phyloP scores from a whole-genome alignment of 2,888 invertebrate species.

The Drosophila gaucha region DNA sequence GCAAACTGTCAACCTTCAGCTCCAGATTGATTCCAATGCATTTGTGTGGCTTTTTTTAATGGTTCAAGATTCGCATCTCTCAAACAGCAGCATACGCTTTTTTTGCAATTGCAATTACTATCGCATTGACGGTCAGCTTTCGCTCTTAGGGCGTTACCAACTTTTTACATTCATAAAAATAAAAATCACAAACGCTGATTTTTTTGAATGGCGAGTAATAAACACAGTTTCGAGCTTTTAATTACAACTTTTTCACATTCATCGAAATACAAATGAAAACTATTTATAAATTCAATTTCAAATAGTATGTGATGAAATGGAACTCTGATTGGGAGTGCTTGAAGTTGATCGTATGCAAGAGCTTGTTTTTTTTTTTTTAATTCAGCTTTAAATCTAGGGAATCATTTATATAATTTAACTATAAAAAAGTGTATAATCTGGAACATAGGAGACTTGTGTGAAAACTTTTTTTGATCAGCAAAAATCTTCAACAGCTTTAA shows the following conservation, averaged over 20 bases:
- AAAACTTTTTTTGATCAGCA: too few relatives aligned
- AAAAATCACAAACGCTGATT: too few relatives aligned
- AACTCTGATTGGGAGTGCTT: not conserved
- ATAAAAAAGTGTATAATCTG: not conserved
- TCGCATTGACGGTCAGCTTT: not conserved
- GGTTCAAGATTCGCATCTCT: conserved; percentile 9
- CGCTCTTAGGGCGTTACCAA: not conserved
- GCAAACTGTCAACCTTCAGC: not conserved
- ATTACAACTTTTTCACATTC: not conserved
- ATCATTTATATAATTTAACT: not conserved
- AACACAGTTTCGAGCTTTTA: not conserved
- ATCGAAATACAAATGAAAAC: not conserved
- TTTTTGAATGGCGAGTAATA: not conserved
- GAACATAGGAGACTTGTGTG: too few relatives aligned
- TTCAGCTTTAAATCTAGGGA: too few relatives aligned
- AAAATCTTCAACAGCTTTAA: too few relatives aligned
- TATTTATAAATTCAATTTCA: too few relatives aligned
- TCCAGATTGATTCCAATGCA: not conserved
- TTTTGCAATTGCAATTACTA: not conserved
- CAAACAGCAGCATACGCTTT: not conserved
- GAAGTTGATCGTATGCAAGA: not conserved
- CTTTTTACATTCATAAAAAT: conserved; percentile 4
- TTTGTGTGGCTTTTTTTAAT: conserved; percentile 7
- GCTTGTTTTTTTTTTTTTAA: not conserved
- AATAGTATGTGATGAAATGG: not conserved